Base-by-base conservation (phyloP, 2,797 vertebrate species). In the Darevskia mixta region DNA sequence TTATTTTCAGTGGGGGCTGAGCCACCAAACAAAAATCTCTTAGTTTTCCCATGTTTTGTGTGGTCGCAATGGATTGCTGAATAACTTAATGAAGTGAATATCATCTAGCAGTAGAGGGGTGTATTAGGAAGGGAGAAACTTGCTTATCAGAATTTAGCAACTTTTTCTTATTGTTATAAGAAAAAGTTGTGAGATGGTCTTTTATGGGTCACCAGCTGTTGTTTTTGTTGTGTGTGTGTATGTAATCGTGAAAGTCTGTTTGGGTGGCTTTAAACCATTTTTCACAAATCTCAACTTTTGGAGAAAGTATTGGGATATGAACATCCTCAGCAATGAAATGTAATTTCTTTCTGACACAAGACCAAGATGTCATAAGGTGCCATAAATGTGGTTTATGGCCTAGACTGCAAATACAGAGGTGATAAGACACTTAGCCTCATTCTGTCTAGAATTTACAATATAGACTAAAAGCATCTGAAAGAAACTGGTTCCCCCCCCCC, bases 71-170 rank as follows among this genome's bases (percentile, higher is more conserved):
- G 11, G 69, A 80, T 90, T 79, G 10, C 49, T 86, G 1, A 77
- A 81, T 86, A 25, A 3, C 55, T 90, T 11, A 55, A 20, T 81
- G 84, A 83, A 35, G 75, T 41, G 67, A 87, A 41, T 85, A 10
- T 20, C n/a, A 67, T 55, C 20, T 9, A 87, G n/a, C 0, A 67
- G 3, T 32, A 76, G 17, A 71, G 13, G 35, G 80, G 8, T 45
- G 3, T 89, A 76, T 58, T 83, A 49, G 32, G 29, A 64, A 0
- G 1, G 5, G 1, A 35, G 78, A 45, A 13, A 9, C 86, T 76
- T 43, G 78, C 64, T 93, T 92, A 92, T 88, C n/a, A 35, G 79
- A 85, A 75, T n/a, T 86, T 93, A 43, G 69, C 41, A 71, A 32
- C 15, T 13, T 0, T 45, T 61, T 87, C 87, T 85, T 55, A 38